Percentiles rank a stretch among this genome's conserved stretches.
Conservation (phyloP, 2,113 vertebrate genomes). For the Noctilio leporinus region DNA sequence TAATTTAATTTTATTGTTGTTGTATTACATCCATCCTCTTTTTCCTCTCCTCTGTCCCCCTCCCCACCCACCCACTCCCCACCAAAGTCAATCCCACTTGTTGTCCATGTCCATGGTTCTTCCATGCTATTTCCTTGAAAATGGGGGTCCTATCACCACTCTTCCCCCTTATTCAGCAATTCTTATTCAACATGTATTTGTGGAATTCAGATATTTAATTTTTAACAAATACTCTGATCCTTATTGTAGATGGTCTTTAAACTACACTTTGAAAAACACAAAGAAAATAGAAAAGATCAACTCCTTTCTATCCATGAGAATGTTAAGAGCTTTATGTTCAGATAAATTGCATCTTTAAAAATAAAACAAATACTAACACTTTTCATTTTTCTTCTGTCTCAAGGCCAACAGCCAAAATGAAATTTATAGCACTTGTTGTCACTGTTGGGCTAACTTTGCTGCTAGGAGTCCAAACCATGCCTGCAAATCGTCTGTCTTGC, state of each 20-base stretch:
- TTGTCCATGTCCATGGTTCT: too few species aligned
- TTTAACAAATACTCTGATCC: conserved; percentile 28
- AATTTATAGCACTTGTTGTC: conserved; percentile 65
- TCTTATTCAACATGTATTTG: background rate
- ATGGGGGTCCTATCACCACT: background rate
- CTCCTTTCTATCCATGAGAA: background rate
- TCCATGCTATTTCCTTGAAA: too few species aligned
- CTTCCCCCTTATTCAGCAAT: background rate
- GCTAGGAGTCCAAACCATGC: conserved; percentile 36
- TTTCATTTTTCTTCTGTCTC: background rate
- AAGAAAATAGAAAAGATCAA: background rate
- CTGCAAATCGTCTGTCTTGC: conserved; percentile 76
- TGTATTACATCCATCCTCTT: too few species aligned
- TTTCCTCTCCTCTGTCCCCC: too few species aligned
- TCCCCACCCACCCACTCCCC: too few species aligned
- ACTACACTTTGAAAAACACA: background rate
- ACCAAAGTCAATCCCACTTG: too few species aligned
- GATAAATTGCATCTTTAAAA: background rate
- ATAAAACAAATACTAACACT: background rate
- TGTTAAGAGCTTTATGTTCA: background rate
- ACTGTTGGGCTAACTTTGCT: conserved; percentile 73
- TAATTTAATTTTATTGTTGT: too few species aligned
- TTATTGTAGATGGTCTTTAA: background rate
- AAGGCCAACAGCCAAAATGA: conserved; percentile 57
- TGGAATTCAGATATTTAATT: background rate